phyloP scores from a whole-genome alignment of 2,797 vertebrate species.

The Scleropages formosus region DNA sequence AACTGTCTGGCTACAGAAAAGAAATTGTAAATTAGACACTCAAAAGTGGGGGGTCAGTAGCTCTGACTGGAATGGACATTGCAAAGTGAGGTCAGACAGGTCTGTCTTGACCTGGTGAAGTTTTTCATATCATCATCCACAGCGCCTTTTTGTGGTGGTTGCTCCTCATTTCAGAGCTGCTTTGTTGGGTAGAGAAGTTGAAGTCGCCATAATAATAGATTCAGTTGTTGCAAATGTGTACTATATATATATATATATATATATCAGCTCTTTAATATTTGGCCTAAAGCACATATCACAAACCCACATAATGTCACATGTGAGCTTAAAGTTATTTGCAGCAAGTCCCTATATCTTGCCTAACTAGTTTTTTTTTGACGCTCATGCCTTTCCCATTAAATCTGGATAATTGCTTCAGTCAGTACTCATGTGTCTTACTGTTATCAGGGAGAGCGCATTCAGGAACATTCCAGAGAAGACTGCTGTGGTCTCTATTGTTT shows the following conservation, averaged over 20 bases:
- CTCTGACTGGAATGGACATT: too few relatives aligned
- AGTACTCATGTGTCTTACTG: constrained; percentile 13
- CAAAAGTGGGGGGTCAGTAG: not conserved
- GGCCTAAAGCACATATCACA: too few relatives aligned
- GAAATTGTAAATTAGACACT: not conserved
- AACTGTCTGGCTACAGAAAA: constrained; percentile 11
- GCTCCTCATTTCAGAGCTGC: not conserved
- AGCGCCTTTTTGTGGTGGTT: not conserved
- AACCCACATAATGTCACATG: constrained; percentile 13
- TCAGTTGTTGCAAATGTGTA: too few relatives aligned
- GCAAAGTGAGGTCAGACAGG: not conserved
- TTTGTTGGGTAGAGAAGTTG: constrained; percentile 12
- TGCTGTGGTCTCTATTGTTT: not conserved
- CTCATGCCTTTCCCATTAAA: constrained; percentile 19
- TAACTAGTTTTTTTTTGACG: constrained; percentile 22
- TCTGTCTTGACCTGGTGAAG: not conserved
- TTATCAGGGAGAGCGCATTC: not conserved
- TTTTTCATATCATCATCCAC: not conserved
- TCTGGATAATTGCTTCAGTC: constrained; percentile 22
- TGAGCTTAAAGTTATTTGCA: not conserved
- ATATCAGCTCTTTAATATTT: too few relatives aligned
- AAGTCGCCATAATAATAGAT: too few relatives aligned
- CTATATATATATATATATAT: too few relatives aligned
- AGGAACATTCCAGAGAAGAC: not conserved
- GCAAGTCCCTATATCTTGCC: constrained; percentile 3